Evolutionary conservation across 2,797 vertebrate species (phyloP), one percentile per base, ranked within the genome.

Genomic region (Momotus momota): DNA sequence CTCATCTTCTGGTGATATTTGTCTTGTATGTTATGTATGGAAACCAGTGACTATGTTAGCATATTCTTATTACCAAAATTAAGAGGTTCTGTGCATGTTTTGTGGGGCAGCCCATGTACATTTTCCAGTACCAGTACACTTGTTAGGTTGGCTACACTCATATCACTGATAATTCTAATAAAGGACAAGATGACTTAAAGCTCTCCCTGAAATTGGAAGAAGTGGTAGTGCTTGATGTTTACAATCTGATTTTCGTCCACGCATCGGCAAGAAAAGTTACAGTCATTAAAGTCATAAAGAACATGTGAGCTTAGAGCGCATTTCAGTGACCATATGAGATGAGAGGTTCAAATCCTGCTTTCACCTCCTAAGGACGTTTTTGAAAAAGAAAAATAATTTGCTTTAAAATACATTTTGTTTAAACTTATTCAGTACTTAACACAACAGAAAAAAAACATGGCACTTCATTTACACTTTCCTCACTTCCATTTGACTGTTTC

Each of bases 231-330:
- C 35, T 35, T 35, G 35, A 35, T 35, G 35, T 35, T 35, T 35
- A 35, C 35, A 35, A 35, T 35, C 57, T 90, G 65, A 93, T 95
- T 95, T 83, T 89, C 60, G n/a, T 58, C 70, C 5, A 29, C 41
- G 4, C 29, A 62, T 5, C 94, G 85, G 70, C 88, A 97, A 81
- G 62, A 96, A 88, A 96, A 96, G 67, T 77, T 90, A 90, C 52
- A 58, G 40, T 81, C 62, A 93, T 75, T 88, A 91, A 90, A 90
- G 73, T n/a, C 79, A 92, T 7, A 48, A 62, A 48, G 81, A 95
- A 94, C 67, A 31, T 11, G 17, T 33, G 52, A 94, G 52, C 54
- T 74, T 41, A 29, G 19, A 90, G 78, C 62, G 48, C 25, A 55
- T 71, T 58, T 93, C 72, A 35, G 8, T 4, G 62, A 4, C 38